Base-by-base conservation (phyloP, 1,140 invertebrate genomes). In the Battus philenor region DNA sequence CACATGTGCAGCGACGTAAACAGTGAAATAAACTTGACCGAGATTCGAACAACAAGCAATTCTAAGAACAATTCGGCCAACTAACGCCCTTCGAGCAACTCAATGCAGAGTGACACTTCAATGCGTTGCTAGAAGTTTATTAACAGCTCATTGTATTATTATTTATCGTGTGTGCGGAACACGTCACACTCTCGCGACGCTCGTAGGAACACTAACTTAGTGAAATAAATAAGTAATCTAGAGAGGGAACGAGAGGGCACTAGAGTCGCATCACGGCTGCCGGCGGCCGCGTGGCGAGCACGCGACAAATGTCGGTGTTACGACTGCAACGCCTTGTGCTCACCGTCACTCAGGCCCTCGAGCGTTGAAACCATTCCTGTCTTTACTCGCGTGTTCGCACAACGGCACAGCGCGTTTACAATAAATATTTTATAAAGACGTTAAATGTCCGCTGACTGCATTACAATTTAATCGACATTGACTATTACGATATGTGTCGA, bases 141-240 rank as follows among this genome's bases (percentile, higher is more conserved):
- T 53, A 57, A 68, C 57, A 61, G 13, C 59, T 59, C 56, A 70
- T 64, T 56, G 55, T 62, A 56, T 51, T 63, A 50, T 51, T 63
- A 57, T 61, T 41, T 52, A 45, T 38, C 44, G 47, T 41, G 30
- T 27, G 47, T 50, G 51, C 59, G 53, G 58, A 54, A 66, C 70
- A 62, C 75, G 72, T 68, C 65, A 68, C 54, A 47, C 68, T 54
- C 65, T 60, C 66, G 55, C 70, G 63, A 59, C 67, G 50, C 49
- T 44, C 68, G 66, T 76, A 47, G 61, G 50, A 60, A 55, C 44
- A 79, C 75, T 79, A 76, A 70, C 56, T 77, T 69, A 67, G 65
- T 63, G 51, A 69, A 72, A 65, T 65, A 68, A 67, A 61, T 60
- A 65, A 69, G 57, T 54, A 66, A 68, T 59, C 2, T 4, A 61